Evolutionary conservation across 2,113 vertebrate species (phyloP).

Genomic region (Monopterus albus): DNA sequence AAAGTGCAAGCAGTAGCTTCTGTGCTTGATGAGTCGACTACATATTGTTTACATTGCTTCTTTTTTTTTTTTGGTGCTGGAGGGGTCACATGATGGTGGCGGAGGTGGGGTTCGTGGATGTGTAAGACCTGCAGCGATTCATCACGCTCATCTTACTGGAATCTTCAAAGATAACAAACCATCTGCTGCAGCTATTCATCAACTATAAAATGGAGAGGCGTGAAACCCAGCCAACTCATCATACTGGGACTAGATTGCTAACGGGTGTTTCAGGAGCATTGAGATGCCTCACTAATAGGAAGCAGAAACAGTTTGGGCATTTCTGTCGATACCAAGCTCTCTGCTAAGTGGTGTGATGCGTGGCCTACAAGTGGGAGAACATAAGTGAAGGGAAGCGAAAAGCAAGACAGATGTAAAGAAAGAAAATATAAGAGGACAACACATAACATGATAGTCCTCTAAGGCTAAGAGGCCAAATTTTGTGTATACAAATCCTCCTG

Average conservation of each 20-base stretch:
- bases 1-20: conserved; percentile 33
- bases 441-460: neutral
- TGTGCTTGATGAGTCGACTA: conserved; percentile 47
- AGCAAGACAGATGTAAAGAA: conserved; percentile 35
- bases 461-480: neutral
- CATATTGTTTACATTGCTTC: conserved; percentile 80
- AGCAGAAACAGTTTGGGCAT: conserved; percentile 77
- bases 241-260: conserved; percentile 81
- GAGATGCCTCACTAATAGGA: conserved; percentile 87
- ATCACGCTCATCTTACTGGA: conserved; percentile 89
- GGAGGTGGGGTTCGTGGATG: conserved; percentile 32
- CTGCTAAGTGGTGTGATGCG: conserved; percentile 55
- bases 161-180: conserved; percentile 93
- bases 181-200: conserved; percentile 95
- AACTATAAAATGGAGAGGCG: conserved; percentile 88
- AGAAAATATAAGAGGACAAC: conserved; percentile 19
- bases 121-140: conserved; percentile 86
- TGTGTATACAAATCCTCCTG: conserved; percentile 5
- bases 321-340: conserved; percentile 52
- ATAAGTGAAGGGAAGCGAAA: conserved; percentile 1
- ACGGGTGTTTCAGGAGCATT: conserved; percentile 84
- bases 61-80: conserved; percentile 63
- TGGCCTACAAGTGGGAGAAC: conserved; percentile 17
- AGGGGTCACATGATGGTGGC: conserved; percentile 28
- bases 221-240: conserved; percentile 86